Conservation (phyloP, 2,888 invertebrate species). For the Reticulitermes lucifugus region DNA sequence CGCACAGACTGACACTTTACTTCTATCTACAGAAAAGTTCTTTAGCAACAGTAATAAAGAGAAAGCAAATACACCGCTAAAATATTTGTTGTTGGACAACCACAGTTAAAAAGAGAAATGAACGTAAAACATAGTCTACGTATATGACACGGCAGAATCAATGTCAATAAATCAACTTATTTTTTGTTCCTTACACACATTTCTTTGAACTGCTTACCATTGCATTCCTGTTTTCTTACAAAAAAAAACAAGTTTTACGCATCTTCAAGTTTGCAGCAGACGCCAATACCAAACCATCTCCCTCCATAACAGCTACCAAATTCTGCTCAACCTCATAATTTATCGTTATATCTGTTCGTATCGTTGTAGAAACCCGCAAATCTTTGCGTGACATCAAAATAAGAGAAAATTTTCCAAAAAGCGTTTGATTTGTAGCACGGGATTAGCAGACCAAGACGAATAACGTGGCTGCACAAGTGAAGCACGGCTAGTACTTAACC, state of each 20-base stretch:
- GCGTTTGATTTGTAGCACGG: background rate
- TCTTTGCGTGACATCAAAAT: background rate
- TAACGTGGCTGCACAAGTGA: background rate
- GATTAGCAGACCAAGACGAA: background rate
- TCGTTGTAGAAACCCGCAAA: background rate
- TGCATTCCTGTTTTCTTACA: conserved; percentile 1
- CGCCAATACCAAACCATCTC: background rate
- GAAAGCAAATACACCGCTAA: background rate
- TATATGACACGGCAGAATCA: background rate
- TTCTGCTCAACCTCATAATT: background rate
- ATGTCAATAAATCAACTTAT: conserved; percentile 25
- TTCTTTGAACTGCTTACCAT: background rate
- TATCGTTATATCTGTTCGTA: background rate
- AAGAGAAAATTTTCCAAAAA: background rate
- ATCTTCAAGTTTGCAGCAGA: conserved; percentile 13
- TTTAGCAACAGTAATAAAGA: background rate
- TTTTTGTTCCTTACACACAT: background rate
- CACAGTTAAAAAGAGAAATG: background rate
- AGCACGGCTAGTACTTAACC: background rate
- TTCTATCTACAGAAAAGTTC: background rate
- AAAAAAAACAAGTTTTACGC: conserved; percentile 17
- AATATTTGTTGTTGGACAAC: background rate
- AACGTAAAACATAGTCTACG: background rate
- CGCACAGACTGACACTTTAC: background rate
- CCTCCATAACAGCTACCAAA: background rate